phyloP scores from a whole-genome alignment of 2,797 vertebrate genomes.

The Acanthurus lineatus region DNA sequence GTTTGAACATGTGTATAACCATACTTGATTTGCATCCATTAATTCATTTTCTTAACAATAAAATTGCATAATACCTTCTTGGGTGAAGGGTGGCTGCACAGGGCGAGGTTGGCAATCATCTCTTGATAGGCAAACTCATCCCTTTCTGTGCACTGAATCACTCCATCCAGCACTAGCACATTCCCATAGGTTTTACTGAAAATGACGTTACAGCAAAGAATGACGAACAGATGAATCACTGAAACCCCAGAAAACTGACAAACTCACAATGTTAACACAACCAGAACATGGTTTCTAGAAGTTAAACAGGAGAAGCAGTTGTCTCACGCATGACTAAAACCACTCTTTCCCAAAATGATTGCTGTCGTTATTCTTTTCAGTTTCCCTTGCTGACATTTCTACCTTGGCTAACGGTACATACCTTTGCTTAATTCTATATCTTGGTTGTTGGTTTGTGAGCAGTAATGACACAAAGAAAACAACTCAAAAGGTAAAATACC shows the following conservation, averaged over 20 bases:
- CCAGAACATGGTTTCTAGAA: background rate
- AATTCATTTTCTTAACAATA: background rate
- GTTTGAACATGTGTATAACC: rapidly evolving
- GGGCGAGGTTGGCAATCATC: conserved; percentile 96
- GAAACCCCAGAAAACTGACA: background rate
- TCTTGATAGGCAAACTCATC: conserved; percentile 99
- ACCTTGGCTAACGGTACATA: background rate
- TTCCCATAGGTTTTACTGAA: conserved; percentile 97
- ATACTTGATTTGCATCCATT: background rate
- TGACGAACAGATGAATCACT: background rate
- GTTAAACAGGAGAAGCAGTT: background rate
- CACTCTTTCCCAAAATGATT: no score
- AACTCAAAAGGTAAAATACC: background rate
- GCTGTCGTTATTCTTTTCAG: no score
- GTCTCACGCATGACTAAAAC: no score
- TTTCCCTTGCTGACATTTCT: no score
- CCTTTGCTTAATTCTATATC: background rate
- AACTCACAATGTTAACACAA: background rate
- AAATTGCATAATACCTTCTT: conserved; percentile 88
- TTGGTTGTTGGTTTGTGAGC: background rate
- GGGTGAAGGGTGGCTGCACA: conserved; percentile 94
- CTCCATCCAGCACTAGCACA: conserved; percentile 95
- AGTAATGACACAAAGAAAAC: background rate
- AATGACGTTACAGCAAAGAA: background rate
- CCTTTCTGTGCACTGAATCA: conserved; percentile 97